These are phyloP conservation scores for Zeugodacus cucurbitae DNA, from an alignment of 1,140 invertebrate species.

Conservation along the genomic window DNA sequence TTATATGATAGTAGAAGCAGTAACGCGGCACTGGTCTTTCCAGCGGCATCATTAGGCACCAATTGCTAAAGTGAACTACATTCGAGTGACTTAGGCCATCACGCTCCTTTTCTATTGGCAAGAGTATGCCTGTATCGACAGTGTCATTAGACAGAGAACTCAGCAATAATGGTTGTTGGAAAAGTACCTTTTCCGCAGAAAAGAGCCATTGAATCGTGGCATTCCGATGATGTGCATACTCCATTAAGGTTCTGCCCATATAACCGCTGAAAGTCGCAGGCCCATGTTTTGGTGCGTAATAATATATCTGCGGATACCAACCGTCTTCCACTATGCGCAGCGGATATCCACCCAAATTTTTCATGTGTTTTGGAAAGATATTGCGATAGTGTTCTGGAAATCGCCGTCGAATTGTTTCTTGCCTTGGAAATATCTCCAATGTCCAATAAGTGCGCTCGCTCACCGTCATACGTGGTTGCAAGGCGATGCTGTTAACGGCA, in stretches of 20 bases:
- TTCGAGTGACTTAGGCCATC: neutral
- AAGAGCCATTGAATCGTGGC: no score
- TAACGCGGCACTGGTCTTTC: no score
- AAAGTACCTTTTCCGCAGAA: no score
- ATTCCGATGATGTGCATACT: neutral
- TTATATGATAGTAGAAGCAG: no score
- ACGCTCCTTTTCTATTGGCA: no score
- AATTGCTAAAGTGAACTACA: neutral
- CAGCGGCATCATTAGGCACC: no score
- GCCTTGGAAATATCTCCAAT: neutral
- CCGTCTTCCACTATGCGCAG: neutral
- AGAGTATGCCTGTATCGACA: neutral
- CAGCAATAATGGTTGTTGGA: no score
- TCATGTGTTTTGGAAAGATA: neutral
- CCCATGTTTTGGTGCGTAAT: neutral
- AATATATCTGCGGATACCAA: neutral
- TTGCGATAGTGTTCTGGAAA: neutral
- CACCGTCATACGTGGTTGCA: neutral
- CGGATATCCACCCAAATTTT: neutral
- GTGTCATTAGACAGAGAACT: no score
- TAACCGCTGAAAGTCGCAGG: neutral
- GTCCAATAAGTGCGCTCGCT: neutral
- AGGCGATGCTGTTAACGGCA: neutral
- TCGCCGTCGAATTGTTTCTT: neutral
- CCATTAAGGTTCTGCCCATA: neutral